Evolutionary conservation across 1,140 invertebrate species (phyloP).

Genomic region (Zaprionus davidi): DNA sequence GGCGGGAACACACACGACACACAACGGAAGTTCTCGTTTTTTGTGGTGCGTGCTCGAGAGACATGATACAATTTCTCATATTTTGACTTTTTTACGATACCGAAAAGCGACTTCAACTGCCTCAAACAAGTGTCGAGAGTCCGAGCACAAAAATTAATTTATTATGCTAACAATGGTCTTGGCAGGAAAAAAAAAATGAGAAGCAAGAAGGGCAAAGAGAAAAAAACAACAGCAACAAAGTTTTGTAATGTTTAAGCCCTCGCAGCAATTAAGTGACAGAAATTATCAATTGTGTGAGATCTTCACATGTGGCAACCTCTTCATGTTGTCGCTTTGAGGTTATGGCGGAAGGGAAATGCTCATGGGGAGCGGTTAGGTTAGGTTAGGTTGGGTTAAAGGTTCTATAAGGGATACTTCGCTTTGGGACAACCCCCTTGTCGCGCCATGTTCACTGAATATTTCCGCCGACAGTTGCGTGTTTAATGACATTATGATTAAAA

Average conservation of each 20-base stretch:
- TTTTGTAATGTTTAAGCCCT: conserved; percentile 79
- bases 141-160: conserved; percentile 64
- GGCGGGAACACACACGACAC: conserved; percentile 15
- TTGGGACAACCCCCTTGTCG: conserved; percentile 33
- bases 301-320: conserved; percentile 66
- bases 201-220: neutral
- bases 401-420: neutral
- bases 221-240: conserved; percentile 43
- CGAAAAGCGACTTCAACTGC: conserved; percentile 26
- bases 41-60: conserved; percentile 42
- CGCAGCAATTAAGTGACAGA: conserved; percentile 75
- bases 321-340: conserved; percentile 33
- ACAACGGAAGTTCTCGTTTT: conserved; percentile 57
- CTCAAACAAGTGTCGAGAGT: conserved; percentile 23
- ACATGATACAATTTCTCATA: conserved; percentile 54
- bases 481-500: conserved; percentile 82
- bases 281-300: conserved; percentile 72
- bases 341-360: neutral
- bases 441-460: conserved; percentile 52
- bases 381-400: conserved; percentile 1
- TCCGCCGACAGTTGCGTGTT: conserved; percentile 68
- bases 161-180: conserved; percentile 70
- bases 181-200: conserved; percentile 20
- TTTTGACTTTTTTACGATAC: conserved; percentile 62
- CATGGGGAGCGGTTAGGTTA: neutral